A percentile compares a stretch with the other conserved stretches of the same genome.
Evolutionary conservation across 2,888 invertebrate species (phyloP).

Genomic region (Heliconius erato): DNA sequence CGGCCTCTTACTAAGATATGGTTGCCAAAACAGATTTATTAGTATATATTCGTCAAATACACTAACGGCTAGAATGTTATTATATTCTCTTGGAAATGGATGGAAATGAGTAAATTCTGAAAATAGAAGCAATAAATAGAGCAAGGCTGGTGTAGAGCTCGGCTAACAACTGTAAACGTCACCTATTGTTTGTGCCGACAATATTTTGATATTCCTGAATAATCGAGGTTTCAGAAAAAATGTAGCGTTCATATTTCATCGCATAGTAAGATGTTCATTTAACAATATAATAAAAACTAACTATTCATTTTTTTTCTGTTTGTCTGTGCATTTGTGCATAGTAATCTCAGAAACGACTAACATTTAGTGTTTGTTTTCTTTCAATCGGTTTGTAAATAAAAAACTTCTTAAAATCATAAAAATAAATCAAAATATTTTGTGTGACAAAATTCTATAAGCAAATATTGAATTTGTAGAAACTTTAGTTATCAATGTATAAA

Average conservation of each 20-base stretch:
- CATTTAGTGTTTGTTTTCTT: too few relatives aligned
- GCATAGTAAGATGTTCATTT: too few relatives aligned
- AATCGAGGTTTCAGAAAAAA: neutral
- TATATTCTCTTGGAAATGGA: neutral
- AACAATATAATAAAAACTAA: too few relatives aligned
- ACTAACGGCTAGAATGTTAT: neutral
- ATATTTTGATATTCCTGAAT: neutral
- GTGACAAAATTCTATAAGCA: too few relatives aligned
- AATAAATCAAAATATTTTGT: too few relatives aligned
- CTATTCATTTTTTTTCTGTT: too few relatives aligned
- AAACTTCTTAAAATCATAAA: too few relatives aligned
- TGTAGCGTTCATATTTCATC: neutral
- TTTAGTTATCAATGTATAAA: too few relatives aligned
- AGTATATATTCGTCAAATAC: neutral
- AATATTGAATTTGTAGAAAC: too few relatives aligned
- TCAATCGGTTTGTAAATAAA: too few relatives aligned
- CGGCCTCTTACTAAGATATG: neutral
- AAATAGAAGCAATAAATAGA: constrained; percentile 23
- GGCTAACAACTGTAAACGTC: constrained; percentile 4
- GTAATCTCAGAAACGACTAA: too few relatives aligned
- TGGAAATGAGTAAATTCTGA: constrained; percentile 13
- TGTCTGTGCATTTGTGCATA: too few relatives aligned
- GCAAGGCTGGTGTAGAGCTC: constrained; percentile 13
- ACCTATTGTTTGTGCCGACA: neutral
- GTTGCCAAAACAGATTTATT: constrained; percentile 8